These are phyloP conservation scores for Xestia sexstrigata DNA, from an alignment of 2,888 invertebrate species.

Conservation along the genomic window DNA sequence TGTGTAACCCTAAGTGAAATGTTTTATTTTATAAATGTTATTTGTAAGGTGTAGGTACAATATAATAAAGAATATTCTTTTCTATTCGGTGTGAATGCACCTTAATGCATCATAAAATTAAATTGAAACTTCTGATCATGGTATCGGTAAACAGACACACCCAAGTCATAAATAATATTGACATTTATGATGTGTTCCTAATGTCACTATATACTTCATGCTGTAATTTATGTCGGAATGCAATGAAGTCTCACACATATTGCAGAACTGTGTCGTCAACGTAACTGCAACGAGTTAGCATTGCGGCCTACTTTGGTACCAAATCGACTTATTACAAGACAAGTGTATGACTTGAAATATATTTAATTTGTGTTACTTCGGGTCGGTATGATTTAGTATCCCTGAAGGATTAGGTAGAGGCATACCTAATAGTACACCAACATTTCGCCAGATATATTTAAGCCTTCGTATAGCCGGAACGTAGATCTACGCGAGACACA, in stretches of 20 bases:
- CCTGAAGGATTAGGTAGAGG: background rate
- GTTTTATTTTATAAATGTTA: background rate
- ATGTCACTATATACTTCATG: background rate
- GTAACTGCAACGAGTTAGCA: background rate
- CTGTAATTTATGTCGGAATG: background rate
- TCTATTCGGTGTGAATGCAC: background rate
- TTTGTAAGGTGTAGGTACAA: too few species aligned
- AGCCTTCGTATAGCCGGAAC: too few species aligned
- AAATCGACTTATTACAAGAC: slow-evolving; percentile 26
- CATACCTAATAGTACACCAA: background rate
- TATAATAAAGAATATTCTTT: background rate
- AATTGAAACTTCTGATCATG: background rate
- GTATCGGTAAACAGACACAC: background rate
- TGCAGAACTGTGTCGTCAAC: slow-evolving; percentile 25
- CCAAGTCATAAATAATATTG: background rate
- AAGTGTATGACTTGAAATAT: too few species aligned
- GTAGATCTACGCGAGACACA: too few species aligned
- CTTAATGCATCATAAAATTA: background rate
- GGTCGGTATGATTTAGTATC: background rate
- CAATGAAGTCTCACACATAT: slow-evolving; percentile 3
- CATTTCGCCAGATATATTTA: background rate
- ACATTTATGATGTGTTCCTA: background rate
- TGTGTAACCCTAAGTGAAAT: background rate
- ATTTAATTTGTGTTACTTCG: too few species aligned
- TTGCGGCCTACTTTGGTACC: slow-evolving; percentile 8